Conservation (phyloP, 2,113 vertebrate species). For the Stomatorhinus ivindoensis region DNA sequence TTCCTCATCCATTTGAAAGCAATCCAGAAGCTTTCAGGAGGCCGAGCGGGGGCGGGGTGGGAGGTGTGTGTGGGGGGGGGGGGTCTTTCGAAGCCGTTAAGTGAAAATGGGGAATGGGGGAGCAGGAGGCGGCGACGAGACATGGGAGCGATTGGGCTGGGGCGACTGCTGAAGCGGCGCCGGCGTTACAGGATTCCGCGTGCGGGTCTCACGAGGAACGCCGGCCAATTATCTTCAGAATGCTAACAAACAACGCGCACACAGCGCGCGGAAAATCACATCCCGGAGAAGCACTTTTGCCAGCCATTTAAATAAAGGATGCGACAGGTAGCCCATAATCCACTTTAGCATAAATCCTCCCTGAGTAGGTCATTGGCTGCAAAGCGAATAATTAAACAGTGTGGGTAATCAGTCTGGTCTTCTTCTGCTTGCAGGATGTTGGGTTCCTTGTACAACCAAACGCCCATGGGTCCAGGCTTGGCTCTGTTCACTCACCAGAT, state of each 20-base stretch:
- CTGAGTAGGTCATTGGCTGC: neutral
- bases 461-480: neutral
- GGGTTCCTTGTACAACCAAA: neutral
- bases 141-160: constrained; percentile 30
- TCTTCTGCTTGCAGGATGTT: neutral
- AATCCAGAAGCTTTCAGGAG: constrained; percentile 22
- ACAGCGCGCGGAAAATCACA: constrained; percentile 37
- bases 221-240: constrained; percentile 29
- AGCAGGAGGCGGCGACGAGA: constrained; percentile 1
- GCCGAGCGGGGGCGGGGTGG: neutral
- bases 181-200: constrained; percentile 20
- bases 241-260: constrained; percentile 5
- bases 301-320: constrained; percentile 17
- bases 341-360: constrained; percentile 22
- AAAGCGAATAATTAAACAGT: constrained; percentile 23
- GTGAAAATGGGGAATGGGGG: neutral
- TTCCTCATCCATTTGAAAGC: constrained; percentile 14
- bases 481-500: neutral
- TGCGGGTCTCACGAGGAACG: constrained; percentile 37
- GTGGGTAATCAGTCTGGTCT: neutral
- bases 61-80: too few species aligned
- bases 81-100: constrained; percentile 24
- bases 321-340: constrained; percentile 34
- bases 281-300: constrained; percentile 25
- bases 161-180: constrained; percentile 12